Base-by-base conservation (phyloP, 2,797 vertebrate species). In the Melanotaenia parkinsoni region DNA sequence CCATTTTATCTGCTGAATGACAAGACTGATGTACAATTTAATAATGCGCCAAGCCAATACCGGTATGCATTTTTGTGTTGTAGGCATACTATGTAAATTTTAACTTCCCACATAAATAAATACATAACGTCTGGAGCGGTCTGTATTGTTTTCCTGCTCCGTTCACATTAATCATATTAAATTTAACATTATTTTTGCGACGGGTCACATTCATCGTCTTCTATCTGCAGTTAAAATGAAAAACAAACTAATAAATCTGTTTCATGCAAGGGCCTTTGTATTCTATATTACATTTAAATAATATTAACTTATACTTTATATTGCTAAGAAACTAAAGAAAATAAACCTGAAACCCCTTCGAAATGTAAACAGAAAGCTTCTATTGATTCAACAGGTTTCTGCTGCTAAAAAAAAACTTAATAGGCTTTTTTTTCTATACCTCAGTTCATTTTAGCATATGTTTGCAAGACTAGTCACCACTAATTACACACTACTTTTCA, bases 281-380 rank as follows among this genome's bases (percentile, higher is more conserved):
- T 40, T 40, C 3, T 40, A 13, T 16, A 14, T 2, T 40, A 40
- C 13, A 40, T 40, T 40, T 14, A 14, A 14, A 13, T 13, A 47
- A 47, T n/a, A 47, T 20, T 47, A 47, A 47, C 20, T 8, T 6
- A 8, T 6, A n/a, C 5, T 7, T 20, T 20, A 8, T 47, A 8
- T 47, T 47, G 45, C 45, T 20, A 47, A 8, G 18, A 47, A 47
- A 20, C 18, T 20, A n/a, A n/a, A 8, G 10, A 47, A n/a, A 45
- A 5, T 3, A 47, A n/a, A 47, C 18, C 7, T n/a, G 5, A 8
- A 20, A n/a, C 0, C 1, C 2, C 1, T 8, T n/a, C 7, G 1
- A 47, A 47, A 47, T 47, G 16, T 47, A 47, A 47, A 47, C 45
- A 47, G 20, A 47, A 40, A 5, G 38, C 38, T 40, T 40, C 10